phyloP scores from a whole-genome alignment of 2,888 invertebrate genomes.

The Noctua comes region DNA sequence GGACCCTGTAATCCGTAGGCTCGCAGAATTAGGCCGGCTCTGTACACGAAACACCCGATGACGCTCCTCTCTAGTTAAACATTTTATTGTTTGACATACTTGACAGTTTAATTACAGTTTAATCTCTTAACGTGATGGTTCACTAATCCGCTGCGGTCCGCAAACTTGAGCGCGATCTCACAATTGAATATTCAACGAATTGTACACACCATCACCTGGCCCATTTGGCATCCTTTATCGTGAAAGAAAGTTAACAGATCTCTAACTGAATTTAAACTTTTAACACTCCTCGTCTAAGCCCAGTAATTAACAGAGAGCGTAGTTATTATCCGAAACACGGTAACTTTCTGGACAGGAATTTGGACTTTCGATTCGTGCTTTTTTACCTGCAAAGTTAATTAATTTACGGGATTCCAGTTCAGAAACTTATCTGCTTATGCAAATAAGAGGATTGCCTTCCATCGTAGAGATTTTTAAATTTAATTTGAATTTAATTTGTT shows the following conservation, averaged over 20 bases:
- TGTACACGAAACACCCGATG: conserved; percentile 53
- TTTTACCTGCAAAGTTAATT: conserved; percentile 86
- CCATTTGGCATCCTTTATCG: conserved; percentile 57
- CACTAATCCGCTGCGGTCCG: conserved; percentile 46
- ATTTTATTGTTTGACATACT: conserved; percentile 66
- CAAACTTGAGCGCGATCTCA: conserved; percentile 41
- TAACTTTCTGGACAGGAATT: conserved; percentile 81
- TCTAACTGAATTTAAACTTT: conserved; percentile 77
- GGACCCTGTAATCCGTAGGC: conserved; percentile 76
- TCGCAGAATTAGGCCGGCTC: conserved; percentile 64
- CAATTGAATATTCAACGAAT: conserved; percentile 60
- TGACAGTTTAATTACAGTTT: conserved; percentile 70
- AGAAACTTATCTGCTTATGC: conserved; percentile 84
- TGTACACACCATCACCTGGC: conserved; percentile 55
- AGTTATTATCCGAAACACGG: conserved; percentile 80
- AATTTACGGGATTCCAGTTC: conserved; percentile 82
- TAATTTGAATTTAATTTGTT: conserved; percentile 55
- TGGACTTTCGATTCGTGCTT: conserved; percentile 77
- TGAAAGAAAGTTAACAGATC: conserved; percentile 61
- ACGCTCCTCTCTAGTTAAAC: conserved; percentile 59
- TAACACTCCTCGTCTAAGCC: conserved; percentile 73
- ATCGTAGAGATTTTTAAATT: conserved; percentile 64
- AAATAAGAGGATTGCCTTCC: conserved; percentile 77
- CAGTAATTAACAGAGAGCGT: conserved; percentile 83
- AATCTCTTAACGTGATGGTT: conserved; percentile 63